Evolutionary conservation across 1,140 invertebrate genomes (phyloP), one percentile per base, ranked within the genome.

Genomic region (Trachymyrmex cornetzi): DNA sequence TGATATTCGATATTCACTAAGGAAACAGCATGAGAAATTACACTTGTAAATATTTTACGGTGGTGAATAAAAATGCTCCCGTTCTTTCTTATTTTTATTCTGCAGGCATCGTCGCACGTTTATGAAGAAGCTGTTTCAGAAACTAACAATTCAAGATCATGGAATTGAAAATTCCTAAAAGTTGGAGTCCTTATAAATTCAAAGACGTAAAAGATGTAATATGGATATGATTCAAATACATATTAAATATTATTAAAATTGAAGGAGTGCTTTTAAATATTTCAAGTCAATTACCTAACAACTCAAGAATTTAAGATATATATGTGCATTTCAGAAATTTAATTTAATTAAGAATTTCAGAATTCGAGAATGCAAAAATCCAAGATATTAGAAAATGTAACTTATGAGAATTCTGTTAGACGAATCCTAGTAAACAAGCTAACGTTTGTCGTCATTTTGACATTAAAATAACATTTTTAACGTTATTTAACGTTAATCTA

Each of bases 21-120:
- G 57, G 69, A 74, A 84, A 57, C 69, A 30, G 80, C 55, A 84
- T 84, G 80, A 84, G 80, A 84, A 75, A 84, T 75, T 74, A 84
- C 80, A 75, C 55, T 84, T 84, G 80, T 84, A 75, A 84, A 84
- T 84, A 84, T 84, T 84, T 84, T 63, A 84, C 69, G 69, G 38
- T 19, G 19, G 38, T 19, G 55, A 75, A 84, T 84, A 75, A 75
- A 84, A 84, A 84, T 50, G 7, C 9, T 19, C 16, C 24, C 69
- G 6, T 6, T 48, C 22, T 55, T 69, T 81, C 64, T 61, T 84
- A 84, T 84, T 75, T 82, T 84, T 84, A 84, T 84, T 74, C 69
- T 38, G 14, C 24, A 16, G 55, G 55, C 55, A 48, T 61, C 38
- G 69, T 24, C 38, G 64, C n/a, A 14, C 69, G 69, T 74, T 75